Percentiles rank a stretch among this genome's conserved stretches.
phyloP scores from a whole-genome alignment of 2,113 vertebrate species.

The Tetrao urogallus region DNA sequence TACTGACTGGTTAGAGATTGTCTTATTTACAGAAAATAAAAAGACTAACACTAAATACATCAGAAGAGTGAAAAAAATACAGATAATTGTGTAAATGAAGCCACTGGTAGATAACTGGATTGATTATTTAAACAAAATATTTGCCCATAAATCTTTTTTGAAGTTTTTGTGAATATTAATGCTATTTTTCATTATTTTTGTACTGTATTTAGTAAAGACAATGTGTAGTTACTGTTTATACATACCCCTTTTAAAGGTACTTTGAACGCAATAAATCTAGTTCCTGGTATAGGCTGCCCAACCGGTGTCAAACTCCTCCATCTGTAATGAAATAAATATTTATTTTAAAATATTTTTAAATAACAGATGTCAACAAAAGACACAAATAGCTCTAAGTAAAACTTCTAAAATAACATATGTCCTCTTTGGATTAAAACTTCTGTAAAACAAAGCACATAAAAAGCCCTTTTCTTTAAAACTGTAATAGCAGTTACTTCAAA shows the following conservation, averaged over 20 bases:
- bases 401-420: not conserved
- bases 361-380: not conserved
- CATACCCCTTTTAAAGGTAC: constrained; percentile 80
- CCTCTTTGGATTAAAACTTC: not conserved
- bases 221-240: constrained; percentile 18
- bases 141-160: not conserved
- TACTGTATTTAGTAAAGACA: not conserved
- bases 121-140: not conserved
- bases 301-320: constrained; percentile 75
- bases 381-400: not conserved
- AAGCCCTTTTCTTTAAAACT: not conserved
- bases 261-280: constrained; percentile 79
- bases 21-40: not conserved
- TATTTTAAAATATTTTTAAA: not conserved
- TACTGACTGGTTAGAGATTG: not conserved
- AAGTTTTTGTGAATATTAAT: not conserved
- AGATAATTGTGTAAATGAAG: not conserved
- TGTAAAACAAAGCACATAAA: not conserved
- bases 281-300: constrained; percentile 76
- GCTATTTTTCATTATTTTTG: not conserved
- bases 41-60: not conserved
- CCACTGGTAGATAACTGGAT: not conserved
- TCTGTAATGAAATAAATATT: constrained; percentile 62
- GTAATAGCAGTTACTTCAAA: not conserved
- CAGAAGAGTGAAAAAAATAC: not conserved